These are phyloP conservation scores for Pseudorasbora parva DNA, from an alignment of 2,113 vertebrate species.

Conservation along the genomic window DNA sequence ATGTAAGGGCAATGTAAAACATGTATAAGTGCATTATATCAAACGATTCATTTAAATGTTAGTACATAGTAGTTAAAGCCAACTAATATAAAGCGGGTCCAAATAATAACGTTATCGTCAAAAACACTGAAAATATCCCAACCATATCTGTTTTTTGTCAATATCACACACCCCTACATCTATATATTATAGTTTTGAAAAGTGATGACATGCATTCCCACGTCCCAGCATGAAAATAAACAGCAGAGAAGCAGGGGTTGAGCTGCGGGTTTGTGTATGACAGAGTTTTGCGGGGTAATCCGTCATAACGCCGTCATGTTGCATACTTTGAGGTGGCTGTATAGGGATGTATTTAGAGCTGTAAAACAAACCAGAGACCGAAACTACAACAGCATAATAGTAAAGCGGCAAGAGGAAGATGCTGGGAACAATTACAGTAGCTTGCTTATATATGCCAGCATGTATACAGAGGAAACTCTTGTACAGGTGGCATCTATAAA, in stretches of 20 bases:
- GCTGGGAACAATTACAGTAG: slow-evolving; percentile 72
- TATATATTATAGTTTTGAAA: neutral
- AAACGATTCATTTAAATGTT: too few relatives aligned
- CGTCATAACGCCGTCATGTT: slow-evolving; percentile 11
- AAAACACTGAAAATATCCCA: too few relatives aligned
- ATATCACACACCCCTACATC: neutral
- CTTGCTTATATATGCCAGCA: slow-evolving; percentile 66
- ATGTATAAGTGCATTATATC: too few relatives aligned
- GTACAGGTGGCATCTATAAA: neutral
- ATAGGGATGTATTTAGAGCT: slow-evolving; percentile 36
- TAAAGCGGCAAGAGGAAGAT: slow-evolving; percentile 65
- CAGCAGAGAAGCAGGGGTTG: neutral
- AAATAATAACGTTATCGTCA: too few relatives aligned
- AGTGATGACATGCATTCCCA: neutral
- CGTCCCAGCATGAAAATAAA: neutral
- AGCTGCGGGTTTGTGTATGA: neutral
- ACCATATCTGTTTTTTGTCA: too few relatives aligned
- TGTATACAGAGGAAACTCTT: slow-evolving; percentile 59
- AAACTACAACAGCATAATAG: slow-evolving; percentile 42
- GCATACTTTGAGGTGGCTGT: slow-evolving; percentile 32
- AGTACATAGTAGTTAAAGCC: too few relatives aligned
- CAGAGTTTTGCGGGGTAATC: slow-evolving; percentile 1
- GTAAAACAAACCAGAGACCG: slow-evolving; percentile 48
- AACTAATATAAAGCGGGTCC: too few relatives aligned
- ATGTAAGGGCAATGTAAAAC: too few relatives aligned